Percentiles rank a stretch among this genome's conserved stretches.
phyloP scores from a whole-genome alignment of 1,140 invertebrate species.

The Pseudachorutes palmiensis region DNA sequence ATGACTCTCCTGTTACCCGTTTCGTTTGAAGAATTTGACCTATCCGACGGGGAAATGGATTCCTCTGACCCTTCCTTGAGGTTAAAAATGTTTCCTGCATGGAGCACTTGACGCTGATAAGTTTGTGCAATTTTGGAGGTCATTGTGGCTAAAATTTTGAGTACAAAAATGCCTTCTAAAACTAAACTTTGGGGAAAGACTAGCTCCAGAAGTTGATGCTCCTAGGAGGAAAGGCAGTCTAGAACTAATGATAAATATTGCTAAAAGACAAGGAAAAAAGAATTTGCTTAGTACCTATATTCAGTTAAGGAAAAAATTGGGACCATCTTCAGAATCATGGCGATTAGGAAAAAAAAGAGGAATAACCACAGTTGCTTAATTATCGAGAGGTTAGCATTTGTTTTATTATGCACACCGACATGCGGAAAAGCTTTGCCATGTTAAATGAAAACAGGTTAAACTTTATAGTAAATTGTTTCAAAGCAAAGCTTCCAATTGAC shows the following conservation, averaged over 20 bases:
- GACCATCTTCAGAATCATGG: too few species aligned
- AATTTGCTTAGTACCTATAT: not conserved
- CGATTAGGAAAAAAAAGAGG: too few species aligned
- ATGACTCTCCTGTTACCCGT: not conserved
- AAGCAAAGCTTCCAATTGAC: too few species aligned
- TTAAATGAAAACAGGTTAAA: too few species aligned
- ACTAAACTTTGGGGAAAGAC: too few species aligned
- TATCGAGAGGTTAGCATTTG: too few species aligned
- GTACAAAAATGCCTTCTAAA: not conserved
- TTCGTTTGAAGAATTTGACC: not conserved
- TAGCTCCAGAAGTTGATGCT: too few species aligned
- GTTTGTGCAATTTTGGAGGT: not conserved
- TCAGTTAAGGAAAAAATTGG: not conserved
- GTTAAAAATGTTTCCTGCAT: conserved; percentile 1
- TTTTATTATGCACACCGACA: too few species aligned
- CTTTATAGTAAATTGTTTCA: too few species aligned
- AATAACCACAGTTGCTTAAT: too few species aligned
- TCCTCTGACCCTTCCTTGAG: not conserved
- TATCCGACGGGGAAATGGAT: not conserved
- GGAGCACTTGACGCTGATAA: not conserved
- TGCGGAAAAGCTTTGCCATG: too few species aligned
- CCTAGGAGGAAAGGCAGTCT: not conserved
- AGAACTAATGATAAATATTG: not conserved
- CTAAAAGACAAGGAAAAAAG: not conserved
- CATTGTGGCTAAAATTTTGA: not conserved